phyloP scores from a whole-genome alignment of 2,888 invertebrate genomes.

The Gnatocerus cornutus region DNA sequence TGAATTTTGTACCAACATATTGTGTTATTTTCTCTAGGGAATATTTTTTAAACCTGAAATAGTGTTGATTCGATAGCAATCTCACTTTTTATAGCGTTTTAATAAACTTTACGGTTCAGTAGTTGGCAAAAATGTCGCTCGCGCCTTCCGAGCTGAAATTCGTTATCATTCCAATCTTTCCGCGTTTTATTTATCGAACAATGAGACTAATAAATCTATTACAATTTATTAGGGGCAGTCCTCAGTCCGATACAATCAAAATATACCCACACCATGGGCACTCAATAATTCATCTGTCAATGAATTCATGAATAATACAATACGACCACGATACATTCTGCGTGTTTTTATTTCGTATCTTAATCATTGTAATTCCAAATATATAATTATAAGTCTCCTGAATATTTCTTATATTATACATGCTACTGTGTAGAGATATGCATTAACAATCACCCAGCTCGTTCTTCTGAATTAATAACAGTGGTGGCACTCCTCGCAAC shows the following conservation, averaged over 20 bases:
- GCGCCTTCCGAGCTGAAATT: constrained; percentile 14
- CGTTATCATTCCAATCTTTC: constrained; percentile 37
- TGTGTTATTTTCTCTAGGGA: too few species aligned
- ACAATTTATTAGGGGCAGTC: constrained; percentile 58
- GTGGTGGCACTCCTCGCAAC: constrained; percentile 8
- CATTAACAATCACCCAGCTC: constrained; percentile 50
- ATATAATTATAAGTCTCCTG: constrained; percentile 69
- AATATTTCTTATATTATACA: constrained; percentile 70
- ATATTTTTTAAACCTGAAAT: too few species aligned
- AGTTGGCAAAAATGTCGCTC: constrained; percentile 12
- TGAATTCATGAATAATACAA: constrained; percentile 62
- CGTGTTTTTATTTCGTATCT: constrained; percentile 64
- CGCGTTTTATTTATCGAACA: constrained; percentile 50
- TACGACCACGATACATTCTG: constrained; percentile 42
- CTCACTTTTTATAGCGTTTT: background rate
- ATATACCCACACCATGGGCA: constrained; percentile 53
- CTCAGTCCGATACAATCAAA: constrained; percentile 52
- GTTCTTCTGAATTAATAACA: constrained; percentile 38
- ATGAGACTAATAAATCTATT: constrained; percentile 60
- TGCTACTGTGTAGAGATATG: constrained; percentile 69
- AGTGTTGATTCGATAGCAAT: background rate
- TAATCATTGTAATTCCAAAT: constrained; percentile 71
- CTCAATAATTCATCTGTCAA: constrained; percentile 60
- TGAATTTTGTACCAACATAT: too few species aligned
- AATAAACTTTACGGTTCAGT: constrained; percentile 11